Evolutionary conservation across 1,140 invertebrate genomes (phyloP), one percentile per base, ranked within the genome.

Genomic region (Bathynomus jamesi): DNA sequence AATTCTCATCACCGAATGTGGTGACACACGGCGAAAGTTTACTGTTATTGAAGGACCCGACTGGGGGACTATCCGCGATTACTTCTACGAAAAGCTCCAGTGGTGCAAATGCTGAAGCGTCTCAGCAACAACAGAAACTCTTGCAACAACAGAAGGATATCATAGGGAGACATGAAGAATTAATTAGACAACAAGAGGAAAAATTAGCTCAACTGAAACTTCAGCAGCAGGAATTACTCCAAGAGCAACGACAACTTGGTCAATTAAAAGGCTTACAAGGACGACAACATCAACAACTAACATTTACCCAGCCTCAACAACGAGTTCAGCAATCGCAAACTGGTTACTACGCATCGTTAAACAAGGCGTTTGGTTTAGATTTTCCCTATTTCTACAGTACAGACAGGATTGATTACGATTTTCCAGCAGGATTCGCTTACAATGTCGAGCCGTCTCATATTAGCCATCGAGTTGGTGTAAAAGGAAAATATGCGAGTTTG

Each of bases 361-460:
- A 70, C 28, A 64, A 28, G 3, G n/a, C 60, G n/a, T 46, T 17
- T n/a, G 28, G 24, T 27, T 31, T 61, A 17, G 63, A 64, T 62
- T 65, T 29, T 4, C 69, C 69, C 21, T 71, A 71, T 32, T 71
- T 61, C 62, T 71, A 25, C 61, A 32, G 32, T 61, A 31, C 69
- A 8, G 27, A 65, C 2, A 31, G 28, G 24, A 61, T 61, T 30
- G 29, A 64, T 30, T 71, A 65, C 63, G 69, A 71, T 53, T 71
- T 71, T 30, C 69, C 69, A 5, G 69, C 69, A 17, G 69, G 69
- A 13, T 71, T 71, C 30, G 69, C 69, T 17, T 71, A n/a, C 62
- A 25, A 21, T 25, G 69, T 29, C 8, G 46, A 28, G 7, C 63
- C 28, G n/a, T 27, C 17, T 21, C 13, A n/a, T 13, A 28, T 64